These are phyloP conservation scores for Dermatemys mawii DNA, from an alignment of 2,113 vertebrate genomes.

Conservation along the genomic window DNA sequence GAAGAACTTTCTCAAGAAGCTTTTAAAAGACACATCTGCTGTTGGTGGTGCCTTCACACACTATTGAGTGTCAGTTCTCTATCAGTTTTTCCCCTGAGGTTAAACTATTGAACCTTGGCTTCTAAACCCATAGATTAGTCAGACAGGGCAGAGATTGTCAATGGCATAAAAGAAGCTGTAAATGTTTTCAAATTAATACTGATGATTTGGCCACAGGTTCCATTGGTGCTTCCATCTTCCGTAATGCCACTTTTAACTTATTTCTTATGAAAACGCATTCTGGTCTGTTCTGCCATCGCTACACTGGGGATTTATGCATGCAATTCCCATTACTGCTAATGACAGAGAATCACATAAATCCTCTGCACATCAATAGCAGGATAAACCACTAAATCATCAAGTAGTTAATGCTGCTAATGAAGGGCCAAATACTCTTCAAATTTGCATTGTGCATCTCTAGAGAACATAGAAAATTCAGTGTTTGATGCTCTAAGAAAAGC, in stretches of 20 bases:
- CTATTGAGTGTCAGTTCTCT: neutral
- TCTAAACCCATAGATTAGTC: neutral
- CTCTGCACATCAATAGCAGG: neutral
- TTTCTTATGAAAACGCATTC: neutral
- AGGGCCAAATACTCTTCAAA: neutral
- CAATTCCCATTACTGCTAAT: conserved; percentile 19
- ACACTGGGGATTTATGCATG: neutral
- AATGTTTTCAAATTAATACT: neutral
- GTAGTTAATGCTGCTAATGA: neutral
- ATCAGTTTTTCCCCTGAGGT: neutral
- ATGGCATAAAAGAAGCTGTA: neutral
- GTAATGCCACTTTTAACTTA: neutral
- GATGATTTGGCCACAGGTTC: neutral
- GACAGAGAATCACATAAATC: conserved; percentile 12
- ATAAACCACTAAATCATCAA: neutral
- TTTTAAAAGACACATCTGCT: neutral
- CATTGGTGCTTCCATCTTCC: neutral
- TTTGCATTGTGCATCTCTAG: neutral
- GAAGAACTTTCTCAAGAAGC: neutral
- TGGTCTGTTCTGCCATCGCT: neutral
- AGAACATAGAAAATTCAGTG: neutral
- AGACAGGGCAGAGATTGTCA: neutral
- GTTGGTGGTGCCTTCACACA: neutral
- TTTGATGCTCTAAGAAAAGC: neutral
- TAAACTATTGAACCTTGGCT: neutral